These are phyloP conservation scores for Campopleginae sp. DNA, from an alignment of 2,888 invertebrate genomes.

Conservation along the genomic window DNA sequence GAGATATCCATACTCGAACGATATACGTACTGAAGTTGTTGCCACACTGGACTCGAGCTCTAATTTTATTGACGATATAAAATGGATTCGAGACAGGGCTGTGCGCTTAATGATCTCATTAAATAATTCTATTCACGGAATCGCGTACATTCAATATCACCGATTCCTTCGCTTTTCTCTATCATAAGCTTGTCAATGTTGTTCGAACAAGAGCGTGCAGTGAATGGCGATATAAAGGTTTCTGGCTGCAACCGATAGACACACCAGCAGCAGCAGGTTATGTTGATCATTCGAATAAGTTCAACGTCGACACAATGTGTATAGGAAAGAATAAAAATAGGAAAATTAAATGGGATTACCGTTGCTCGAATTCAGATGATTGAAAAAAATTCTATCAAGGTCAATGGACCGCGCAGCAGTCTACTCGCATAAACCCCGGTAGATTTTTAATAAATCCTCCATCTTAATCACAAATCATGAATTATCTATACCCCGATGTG, in stretches of 20 bases:
- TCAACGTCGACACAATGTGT: not conserved
- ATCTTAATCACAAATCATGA: not conserved
- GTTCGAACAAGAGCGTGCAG: not conserved
- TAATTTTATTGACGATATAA: slow-evolving; percentile 59
- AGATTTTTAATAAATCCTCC: not conserved
- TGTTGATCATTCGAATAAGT: not conserved
- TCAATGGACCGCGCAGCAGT: not conserved
- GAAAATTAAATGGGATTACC: not conserved
- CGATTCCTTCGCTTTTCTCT: slow-evolving; percentile 15
- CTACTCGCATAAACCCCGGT: not conserved
- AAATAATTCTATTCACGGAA: slow-evolving; percentile 36
- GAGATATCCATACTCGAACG: not conserved
- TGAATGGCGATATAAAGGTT: not conserved
- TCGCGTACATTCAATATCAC: slow-evolving; percentile 23
- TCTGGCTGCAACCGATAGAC: not conserved
- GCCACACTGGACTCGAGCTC: slow-evolving; percentile 48
- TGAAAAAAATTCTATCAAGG: not conserved
- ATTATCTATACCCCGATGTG: not conserved
- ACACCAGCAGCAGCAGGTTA: too few relatives aligned
- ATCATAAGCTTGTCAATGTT: slow-evolving; percentile 26
- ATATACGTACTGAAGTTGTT: slow-evolving; percentile 8
- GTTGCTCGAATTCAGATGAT: not conserved
- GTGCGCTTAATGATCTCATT: slow-evolving; percentile 32
- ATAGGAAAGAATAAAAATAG: not conserved
- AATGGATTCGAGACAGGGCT: slow-evolving; percentile 52